Evolutionary conservation across 2,113 vertebrate genomes (phyloP), one percentile per base, ranked within the genome.

Genomic region (Larimichthys crocea): DNA sequence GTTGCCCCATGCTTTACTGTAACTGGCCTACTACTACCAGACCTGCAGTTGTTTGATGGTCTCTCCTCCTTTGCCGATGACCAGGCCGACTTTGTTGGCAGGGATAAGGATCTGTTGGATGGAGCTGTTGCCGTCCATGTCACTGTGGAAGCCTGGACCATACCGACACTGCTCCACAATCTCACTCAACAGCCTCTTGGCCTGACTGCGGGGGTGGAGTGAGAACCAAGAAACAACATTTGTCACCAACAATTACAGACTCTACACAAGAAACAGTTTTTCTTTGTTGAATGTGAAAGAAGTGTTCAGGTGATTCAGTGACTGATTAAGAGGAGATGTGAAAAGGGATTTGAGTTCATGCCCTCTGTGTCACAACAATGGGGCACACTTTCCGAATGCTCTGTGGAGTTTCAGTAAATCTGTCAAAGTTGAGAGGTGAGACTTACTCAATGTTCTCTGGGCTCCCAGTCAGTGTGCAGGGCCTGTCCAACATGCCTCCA

Each of bases 31-130:
- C 14, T n/a, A 17, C 14, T 35, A 19, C 73, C 52, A 84, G 40
- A 99, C 98, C 98, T 99, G 98, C 87, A 99, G 89, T 84, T 98
- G 98, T 91, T 99, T 99, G 90, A 99, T 99, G 72, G 98, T 99
- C 89, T 99, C 98, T 63, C 98, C 98, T 87, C 98, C 98, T 94
- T 99, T 99, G 93, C 98, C 98, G 53, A 99, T 99, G 94, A 99
- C 98, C 87, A 99, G 96, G 46, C 98, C 98, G 56, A 99, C 98
- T 97, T 99, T 99, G 73, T 98, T 98, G 42, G 98, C 98, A 0
- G 98, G 98, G 90, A 99, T 99, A 16, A 98, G 96, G 84, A 99
- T 95, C 95, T 99, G 98, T 76, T 99, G 98, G 90, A 99, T 88
- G 0, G 97, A 96, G 83, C 96, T 97, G 94, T 95, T 98, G 83